These are phyloP conservation scores for Eupithecia inturbata DNA, from an alignment of 2,888 invertebrate species.

Conservation along the genomic window DNA sequence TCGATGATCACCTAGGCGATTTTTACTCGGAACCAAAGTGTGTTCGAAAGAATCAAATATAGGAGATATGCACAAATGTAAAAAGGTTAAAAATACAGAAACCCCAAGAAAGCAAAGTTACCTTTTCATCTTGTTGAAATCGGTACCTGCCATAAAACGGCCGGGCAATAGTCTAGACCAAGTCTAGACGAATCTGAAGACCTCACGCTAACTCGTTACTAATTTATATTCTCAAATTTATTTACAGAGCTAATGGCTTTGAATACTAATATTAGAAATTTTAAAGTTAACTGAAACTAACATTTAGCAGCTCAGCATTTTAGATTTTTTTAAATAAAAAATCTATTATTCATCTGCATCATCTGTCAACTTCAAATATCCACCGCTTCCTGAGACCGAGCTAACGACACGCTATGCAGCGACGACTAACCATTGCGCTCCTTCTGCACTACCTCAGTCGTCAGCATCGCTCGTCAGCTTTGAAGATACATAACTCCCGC, in stretches of 20 bases:
- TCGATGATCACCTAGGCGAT: neutral
- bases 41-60: neutral
- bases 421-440: too few relatives aligned
- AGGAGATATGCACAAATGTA: neutral
- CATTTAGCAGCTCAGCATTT: too few relatives aligned
- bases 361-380: too few relatives aligned
- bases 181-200: slow-evolving; percentile 30
- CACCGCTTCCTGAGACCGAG: too few relatives aligned
- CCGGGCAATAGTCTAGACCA: slow-evolving; percentile 22
- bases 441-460: too few relatives aligned
- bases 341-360: too few relatives aligned
- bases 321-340: too few relatives aligned
- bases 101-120: neutral
- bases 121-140: neutral
- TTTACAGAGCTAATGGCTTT: slow-evolving; percentile 16
- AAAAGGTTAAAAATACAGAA: neutral
- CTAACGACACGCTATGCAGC: too few relatives aligned
- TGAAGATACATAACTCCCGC: too few relatives aligned
- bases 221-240: slow-evolving; percentile 25
- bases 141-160: slow-evolving; percentile 21
- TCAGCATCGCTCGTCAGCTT: too few relatives aligned
- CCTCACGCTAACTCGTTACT: slow-evolving; percentile 21
- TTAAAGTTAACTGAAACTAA: neutral
- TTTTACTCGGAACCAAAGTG: neutral
- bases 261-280: slow-evolving; percentile 12